Base-by-base conservation (phyloP, 2,797 vertebrate genomes). In the Nannoperca obscura region DNA sequence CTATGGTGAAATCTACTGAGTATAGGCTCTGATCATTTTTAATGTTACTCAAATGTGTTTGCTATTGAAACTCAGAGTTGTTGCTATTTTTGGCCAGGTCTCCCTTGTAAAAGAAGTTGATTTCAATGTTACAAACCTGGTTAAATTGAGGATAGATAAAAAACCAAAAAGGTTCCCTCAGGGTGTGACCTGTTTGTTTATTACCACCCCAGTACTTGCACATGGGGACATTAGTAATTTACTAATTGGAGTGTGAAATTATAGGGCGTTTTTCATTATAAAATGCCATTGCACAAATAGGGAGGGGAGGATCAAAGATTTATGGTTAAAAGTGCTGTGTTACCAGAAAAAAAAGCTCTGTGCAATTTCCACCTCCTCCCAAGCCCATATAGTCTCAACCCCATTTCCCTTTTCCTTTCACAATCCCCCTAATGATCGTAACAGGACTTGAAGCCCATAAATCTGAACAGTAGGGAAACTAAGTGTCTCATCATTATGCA, bases 171-270 rank as follows among this genome's bases (percentile, higher is more conserved):
- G 36, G 38, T 60, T 77, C 81, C 77, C 79, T 60, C 19, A 36
- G 69, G 85, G 3, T 73, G 46, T 74, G 84, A 85, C 78, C 74
- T 80, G 79, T 89, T 89, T 84, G 79, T 83, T 89, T 78, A 69
- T 59, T 40, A 69, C 24, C 24, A 65, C 62, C 65, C 59, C 9
- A 14, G 82, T 59, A 65, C 55, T 79, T 61, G 58, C 55, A 63
- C 81, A 70, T 78, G 60, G 68, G 73, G 75, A 86, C 70, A 76
- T 80, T 63, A 68, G 80, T 86, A 85, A 91, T 94, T 90, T 91
- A 90, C 87, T 93, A 93, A 94, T 93, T 94, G 88, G 87, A 88
- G 86, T 89, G 88, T 93, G 92, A 94, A 93, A 92, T 93, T 81
- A 91, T 69, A 76, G 74, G 78, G 83, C 84, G 78, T 78, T 76